Evolutionary conservation across 2,797 vertebrate species (phyloP).

Genomic region (Pyrocephalus nanus): DNA sequence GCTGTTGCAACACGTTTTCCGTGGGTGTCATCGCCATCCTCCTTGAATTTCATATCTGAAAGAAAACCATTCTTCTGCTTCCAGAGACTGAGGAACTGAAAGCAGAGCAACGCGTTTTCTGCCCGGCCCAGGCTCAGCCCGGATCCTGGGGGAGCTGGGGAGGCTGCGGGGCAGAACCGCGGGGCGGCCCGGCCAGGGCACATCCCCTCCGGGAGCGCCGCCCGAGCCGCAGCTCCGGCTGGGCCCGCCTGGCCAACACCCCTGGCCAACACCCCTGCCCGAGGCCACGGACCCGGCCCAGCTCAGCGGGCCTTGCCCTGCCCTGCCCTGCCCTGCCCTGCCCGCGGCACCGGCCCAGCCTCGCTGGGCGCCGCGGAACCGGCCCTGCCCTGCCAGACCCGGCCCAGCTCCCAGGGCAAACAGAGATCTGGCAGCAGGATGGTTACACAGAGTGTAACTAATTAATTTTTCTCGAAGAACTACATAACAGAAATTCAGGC

Average conservation of each 20-base stretch:
- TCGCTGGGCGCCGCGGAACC: rapidly evolving
- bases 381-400: not conserved
- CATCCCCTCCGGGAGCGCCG: not conserved
- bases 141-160: too few relatives aligned
- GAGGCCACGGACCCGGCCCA: too few relatives aligned
- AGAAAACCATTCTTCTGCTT: not conserved
- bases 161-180: too few relatives aligned
- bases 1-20: not conserved
- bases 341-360: not conserved
- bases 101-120: not conserved
- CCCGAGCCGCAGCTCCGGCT: not conserved
- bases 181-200: too few relatives aligned
- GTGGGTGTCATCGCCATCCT: not conserved
- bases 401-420: not conserved
- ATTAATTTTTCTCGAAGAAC: not conserved
- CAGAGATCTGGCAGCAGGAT: not conserved
- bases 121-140: not conserved
- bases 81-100: not conserved
- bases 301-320: too few relatives aligned
- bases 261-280: too few relatives aligned
- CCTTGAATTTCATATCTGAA: not conserved
- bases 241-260: too few relatives aligned
- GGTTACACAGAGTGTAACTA: not conserved
- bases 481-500: not conserved
- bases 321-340: too few relatives aligned